Percentiles rank a stretch among this genome's conserved stretches.
phyloP scores from a whole-genome alignment of 2,888 invertebrate genomes.

The Tryphoninae sp. region DNA sequence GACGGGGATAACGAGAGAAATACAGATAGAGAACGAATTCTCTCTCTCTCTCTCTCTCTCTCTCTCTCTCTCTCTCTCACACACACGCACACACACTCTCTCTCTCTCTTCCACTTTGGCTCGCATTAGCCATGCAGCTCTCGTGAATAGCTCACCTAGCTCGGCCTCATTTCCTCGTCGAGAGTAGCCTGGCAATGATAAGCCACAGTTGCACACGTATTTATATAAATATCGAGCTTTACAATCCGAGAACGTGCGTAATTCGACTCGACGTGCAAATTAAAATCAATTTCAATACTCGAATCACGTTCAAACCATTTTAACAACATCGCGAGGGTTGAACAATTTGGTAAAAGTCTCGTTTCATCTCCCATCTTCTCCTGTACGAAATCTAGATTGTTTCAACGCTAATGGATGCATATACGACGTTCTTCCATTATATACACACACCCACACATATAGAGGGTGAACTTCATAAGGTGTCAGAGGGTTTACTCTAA shows the following conservation, averaged over 20 bases:
- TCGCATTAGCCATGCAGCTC: constrained; percentile 54
- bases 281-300: too few relatives aligned
- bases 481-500: too few relatives aligned
- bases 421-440: constrained; percentile 51
- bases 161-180: constrained; percentile 27
- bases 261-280: too few relatives aligned
- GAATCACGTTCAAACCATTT: too few relatives aligned
- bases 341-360: not conserved
- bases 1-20: constrained; percentile 39
- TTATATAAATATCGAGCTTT: not conserved
- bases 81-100: too few relatives aligned
- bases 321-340: too few relatives aligned
- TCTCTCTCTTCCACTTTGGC: too few relatives aligned
- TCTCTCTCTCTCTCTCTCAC: too few relatives aligned
- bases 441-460: constrained; percentile 5
- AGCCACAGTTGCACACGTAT: not conserved
- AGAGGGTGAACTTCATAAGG: too few relatives aligned
- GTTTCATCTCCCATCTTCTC: constrained; percentile 19
- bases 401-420: constrained; percentile 66
- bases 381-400: constrained; percentile 59
- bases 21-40: constrained; percentile 36
- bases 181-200: not conserved
- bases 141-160: constrained; percentile 44
- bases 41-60: too few relatives aligned
- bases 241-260: too few relatives aligned